Conservation (phyloP, 2,797 vertebrate genomes). For the Scolopax bukidnonensis region DNA sequence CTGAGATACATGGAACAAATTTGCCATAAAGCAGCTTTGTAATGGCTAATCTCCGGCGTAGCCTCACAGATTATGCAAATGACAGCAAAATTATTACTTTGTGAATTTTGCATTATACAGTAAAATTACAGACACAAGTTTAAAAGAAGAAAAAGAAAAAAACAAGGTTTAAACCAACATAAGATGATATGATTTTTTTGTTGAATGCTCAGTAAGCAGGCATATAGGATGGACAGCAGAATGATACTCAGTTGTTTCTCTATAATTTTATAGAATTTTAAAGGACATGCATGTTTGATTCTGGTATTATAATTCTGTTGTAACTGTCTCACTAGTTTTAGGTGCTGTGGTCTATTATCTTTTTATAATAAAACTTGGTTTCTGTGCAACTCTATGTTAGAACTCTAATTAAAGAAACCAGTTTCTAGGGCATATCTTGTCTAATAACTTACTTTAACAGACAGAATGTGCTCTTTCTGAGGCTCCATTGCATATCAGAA, state of each 20-base stretch:
- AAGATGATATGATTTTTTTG: not conserved
- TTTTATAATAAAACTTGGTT: not conserved
- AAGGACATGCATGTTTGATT: not conserved
- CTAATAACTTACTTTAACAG: not conserved
- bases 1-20: not conserved
- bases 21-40: not conserved
- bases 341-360: not conserved
- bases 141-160: not conserved
- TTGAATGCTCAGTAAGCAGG: not conserved
- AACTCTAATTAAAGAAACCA: not conserved
- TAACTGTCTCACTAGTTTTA: not conserved
- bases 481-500: not conserved
- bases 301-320: not conserved
- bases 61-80: not conserved
- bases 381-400: not conserved
- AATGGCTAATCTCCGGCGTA: not conserved
- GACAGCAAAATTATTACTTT: not conserved
- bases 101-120: not conserved
- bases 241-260: not conserved
- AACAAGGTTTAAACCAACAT: not conserved
- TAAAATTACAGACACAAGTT: not conserved
- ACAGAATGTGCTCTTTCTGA: not conserved
- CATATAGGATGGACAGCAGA: not conserved
- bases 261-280: not conserved
- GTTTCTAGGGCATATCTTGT: not conserved